Evolutionary conservation across 2,797 vertebrate species (phyloP), one percentile per base, ranked within the genome.

Genomic region (Sebastiscus tertius): DNA sequence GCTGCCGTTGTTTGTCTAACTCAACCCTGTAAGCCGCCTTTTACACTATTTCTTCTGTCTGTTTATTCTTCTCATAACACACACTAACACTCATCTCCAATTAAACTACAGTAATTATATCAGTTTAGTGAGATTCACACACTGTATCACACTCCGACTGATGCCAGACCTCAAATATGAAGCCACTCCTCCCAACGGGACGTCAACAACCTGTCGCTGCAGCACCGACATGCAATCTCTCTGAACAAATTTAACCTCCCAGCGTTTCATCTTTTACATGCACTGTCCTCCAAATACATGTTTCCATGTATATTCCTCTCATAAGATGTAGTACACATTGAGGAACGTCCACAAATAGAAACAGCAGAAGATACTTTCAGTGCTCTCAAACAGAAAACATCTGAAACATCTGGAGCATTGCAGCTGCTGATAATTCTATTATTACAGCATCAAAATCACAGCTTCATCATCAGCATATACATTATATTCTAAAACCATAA

Each of bases 31-130:
- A 81, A 90, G 81, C 84, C 85, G 75, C 72, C 80, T 4, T 88
- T 87, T 65, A 79, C 75, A 80, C 80, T 69, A 77, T 55, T 39
- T 63, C 24, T 24, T 61, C 16, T 20, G 10, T 31, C 27, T 87
- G 84, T 91, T 92, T 88, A 84, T 90, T 91, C 86, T 92, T 90
- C 85, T 88, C 81, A 86, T 55, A 60, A 86, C 85, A 85, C 83
- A 83, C 70, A 27, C 39, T 88, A 39, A 39, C 36, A 39, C 36
- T 39, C 82, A 82, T 88, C 84, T 81, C 68, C 75, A 82, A 79
- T 88, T 81, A 66, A 85, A 90, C 84, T 80, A 67, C 80, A 81
- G 76, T 85, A 92, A 90, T 93, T 89, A 91, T 81, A 82, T 77
- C 64, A 34, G 46, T 84, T 83, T 65, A 71, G 85, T 75, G 82